These are phyloP conservation scores for Acipenser oxyrinchus DNA, from an alignment of 2,797 vertebrate genomes.

Conservation along the genomic window DNA sequence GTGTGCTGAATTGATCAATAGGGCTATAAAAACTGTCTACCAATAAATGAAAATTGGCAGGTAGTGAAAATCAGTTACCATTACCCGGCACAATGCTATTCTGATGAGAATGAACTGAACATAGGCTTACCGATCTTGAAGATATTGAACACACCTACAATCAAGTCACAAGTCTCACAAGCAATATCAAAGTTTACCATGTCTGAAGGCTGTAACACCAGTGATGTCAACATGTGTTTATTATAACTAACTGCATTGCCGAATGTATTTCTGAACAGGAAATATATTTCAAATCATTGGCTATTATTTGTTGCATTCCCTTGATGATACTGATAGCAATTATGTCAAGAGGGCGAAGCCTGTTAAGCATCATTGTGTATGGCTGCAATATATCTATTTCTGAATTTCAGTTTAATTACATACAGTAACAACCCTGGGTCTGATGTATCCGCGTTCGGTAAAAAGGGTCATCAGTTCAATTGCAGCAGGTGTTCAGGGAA, in stretches of 20 bases:
- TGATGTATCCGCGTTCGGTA: no score
- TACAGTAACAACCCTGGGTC: no score
- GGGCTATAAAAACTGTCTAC: no score
- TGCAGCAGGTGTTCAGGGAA: no score
- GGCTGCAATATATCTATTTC: no score
- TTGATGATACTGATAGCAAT: not conserved
- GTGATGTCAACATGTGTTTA: not conserved
- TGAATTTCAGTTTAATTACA: no score
- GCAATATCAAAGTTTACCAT: not conserved
- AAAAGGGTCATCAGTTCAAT: no score
- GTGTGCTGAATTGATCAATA: no score
- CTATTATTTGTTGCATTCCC: not conserved
- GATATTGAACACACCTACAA: not conserved
- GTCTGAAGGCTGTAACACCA: not conserved
- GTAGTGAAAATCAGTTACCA: not conserved
- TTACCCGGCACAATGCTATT: not conserved
- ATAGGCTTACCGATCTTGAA: not conserved
- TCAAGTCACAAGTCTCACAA: not conserved
- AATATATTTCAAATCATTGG: not conserved
- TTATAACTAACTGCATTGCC: not conserved
- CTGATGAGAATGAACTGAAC: not conserved
- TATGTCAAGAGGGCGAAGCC: not conserved
- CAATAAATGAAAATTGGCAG: not conserved
- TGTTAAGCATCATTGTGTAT: not conserved
- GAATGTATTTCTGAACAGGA: not conserved